Percentiles rank a stretch among this genome's conserved stretches.
Conservation (phyloP, 37 sponge, comb jelly and placozoan species). For the Cladorhizidae sp. region DNA sequence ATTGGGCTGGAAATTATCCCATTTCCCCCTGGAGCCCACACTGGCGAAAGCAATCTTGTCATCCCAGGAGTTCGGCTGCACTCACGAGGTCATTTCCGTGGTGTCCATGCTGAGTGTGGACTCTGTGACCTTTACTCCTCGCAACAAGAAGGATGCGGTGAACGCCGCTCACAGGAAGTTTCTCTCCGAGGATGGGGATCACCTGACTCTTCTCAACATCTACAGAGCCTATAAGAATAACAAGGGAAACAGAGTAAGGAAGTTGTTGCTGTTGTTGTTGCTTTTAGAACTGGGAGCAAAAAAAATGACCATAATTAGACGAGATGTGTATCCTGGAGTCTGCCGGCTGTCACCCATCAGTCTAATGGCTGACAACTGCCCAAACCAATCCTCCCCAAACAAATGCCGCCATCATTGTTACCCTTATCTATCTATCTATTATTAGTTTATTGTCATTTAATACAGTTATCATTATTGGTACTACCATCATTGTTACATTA, state of each 20-base stretch:
- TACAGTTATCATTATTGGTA: too few species aligned
- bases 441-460: too few species aligned
- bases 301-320: too few species aligned
- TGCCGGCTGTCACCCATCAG: too few species aligned
- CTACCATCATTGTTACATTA: too few species aligned
- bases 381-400: too few species aligned
- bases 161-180: constrained; percentile 66
- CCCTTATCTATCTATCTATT: too few species aligned
- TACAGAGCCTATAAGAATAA: constrained; percentile 72
- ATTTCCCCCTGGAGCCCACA: constrained; percentile 86
- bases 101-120: constrained; percentile 92
- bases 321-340: too few species aligned
- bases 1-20: constrained; percentile 76
- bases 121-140: constrained; percentile 82
- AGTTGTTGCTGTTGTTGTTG: too few species aligned
- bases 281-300: too few species aligned
- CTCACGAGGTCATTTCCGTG: constrained; percentile 77
- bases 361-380: too few species aligned
- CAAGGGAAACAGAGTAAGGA: constrained; percentile 80
- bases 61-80: constrained; percentile 38
- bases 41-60: constrained; percentile 67
- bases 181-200: constrained; percentile 82
- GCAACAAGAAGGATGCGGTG: constrained; percentile 69
- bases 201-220: constrained; percentile 79
- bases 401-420: too few species aligned